Evolutionary conservation across 2,888 invertebrate genomes (phyloP).

Genomic region (Pterobdella sp.): DNA sequence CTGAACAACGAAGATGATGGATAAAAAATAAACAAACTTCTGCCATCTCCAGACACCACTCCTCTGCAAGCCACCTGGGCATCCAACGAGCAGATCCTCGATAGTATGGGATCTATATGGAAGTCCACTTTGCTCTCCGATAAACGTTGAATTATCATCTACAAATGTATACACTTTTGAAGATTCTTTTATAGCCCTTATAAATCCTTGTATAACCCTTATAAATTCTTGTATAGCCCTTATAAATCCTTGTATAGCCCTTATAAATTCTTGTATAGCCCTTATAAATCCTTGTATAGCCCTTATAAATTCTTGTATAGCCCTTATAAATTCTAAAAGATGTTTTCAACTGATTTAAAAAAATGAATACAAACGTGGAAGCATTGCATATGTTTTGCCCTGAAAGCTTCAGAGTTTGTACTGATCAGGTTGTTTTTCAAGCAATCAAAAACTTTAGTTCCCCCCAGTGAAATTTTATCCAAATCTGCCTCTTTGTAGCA

Average conservation of each 20-base stretch:
- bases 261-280: too few relatives aligned
- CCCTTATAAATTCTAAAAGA: too few relatives aligned
- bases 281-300: too few relatives aligned
- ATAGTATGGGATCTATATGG: constrained; percentile 83
- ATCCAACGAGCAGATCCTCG: constrained; percentile 78
- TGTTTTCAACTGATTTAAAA: not conserved
- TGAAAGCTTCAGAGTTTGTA: constrained; percentile 51
- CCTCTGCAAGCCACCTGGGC: constrained; percentile 52
- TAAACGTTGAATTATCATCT: constrained; percentile 79
- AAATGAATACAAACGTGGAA: constrained; percentile 13
- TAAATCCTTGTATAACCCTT: too few relatives aligned
- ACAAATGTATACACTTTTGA: too few relatives aligned
- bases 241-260: too few relatives aligned
- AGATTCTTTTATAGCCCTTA: too few relatives aligned
- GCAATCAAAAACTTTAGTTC: constrained; percentile 22
- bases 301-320: too few relatives aligned
- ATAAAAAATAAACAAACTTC: constrained; percentile 59
- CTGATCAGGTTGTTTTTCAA: constrained; percentile 54
- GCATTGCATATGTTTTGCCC: constrained; percentile 28
- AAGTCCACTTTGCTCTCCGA: constrained; percentile 81
- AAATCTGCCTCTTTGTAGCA: constrained; percentile 32
- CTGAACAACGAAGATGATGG: too few relatives aligned
- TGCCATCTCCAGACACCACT: constrained; percentile 76
- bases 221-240: too few relatives aligned
- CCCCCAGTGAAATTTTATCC: constrained; percentile 14